Percentiles rank a stretch among this genome's conserved stretches.
Conservation (phyloP, 2,888 invertebrate species). For the Caenorhabditis auriculariae region DNA sequence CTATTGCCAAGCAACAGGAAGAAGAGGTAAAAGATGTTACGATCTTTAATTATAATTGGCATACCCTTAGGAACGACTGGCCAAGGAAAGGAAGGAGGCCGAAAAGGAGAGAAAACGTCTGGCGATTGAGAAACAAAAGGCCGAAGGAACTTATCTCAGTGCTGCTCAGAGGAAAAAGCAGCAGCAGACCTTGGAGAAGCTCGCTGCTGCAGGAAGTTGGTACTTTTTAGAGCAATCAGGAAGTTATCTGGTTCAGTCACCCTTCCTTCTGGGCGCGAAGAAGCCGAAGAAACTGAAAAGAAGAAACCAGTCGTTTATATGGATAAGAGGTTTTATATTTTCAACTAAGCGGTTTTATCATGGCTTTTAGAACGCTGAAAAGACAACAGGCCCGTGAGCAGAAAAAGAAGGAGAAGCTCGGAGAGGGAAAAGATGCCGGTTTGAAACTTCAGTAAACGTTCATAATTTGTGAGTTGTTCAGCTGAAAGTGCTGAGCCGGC, state of each 20-base stretch:
- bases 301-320: slow-evolving; percentile 43
- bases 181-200: slow-evolving; percentile 74
- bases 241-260: slow-evolving; percentile 15
- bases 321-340: slow-evolving; percentile 33
- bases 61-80: slow-evolving; percentile 14
- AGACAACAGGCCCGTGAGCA: slow-evolving; percentile 11
- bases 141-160: slow-evolving; percentile 91
- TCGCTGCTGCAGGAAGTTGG: slow-evolving; percentile 39
- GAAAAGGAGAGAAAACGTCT: slow-evolving; percentile 91
- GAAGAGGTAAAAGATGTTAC: slow-evolving; percentile 23
- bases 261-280: slow-evolving; percentile 11
- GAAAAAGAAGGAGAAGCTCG: not conserved
- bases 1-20: slow-evolving; percentile 36
- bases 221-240: too few species aligned
- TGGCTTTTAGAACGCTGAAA: slow-evolving; percentile 3
- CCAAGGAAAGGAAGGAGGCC: slow-evolving; percentile 80
- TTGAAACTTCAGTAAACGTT: too few species aligned
- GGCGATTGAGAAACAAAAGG: slow-evolving; percentile 86
- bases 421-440: not conserved
- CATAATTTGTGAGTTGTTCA: too few species aligned
- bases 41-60: not conserved
- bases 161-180: slow-evolving; percentile 89
- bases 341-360: too few species aligned
- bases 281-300: slow-evolving; percentile 23
- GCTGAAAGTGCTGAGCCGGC: too few species aligned